Conservation (phyloP, 2,888 invertebrate genomes). For the Byasa hedistus region DNA sequence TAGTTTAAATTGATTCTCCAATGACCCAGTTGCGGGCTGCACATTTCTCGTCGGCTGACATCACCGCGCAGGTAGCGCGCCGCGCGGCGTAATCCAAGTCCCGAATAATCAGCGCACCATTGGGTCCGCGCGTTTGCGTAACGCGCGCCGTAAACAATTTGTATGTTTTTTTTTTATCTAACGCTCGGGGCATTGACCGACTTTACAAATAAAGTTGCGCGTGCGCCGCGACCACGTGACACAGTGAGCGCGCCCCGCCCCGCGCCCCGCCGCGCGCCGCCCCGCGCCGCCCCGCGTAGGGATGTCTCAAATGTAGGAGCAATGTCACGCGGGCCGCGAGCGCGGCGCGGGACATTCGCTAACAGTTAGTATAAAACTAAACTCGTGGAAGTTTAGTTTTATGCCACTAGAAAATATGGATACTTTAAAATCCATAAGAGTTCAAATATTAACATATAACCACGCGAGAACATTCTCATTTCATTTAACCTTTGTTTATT, state of each 20-base stretch:
- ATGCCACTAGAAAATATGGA: too few relatives aligned
- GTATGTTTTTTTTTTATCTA: conserved; percentile 76
- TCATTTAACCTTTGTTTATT: too few relatives aligned
- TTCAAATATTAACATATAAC: too few relatives aligned
- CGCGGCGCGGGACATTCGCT: conserved; percentile 40
- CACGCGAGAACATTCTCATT: too few relatives aligned
- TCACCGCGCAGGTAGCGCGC: neutral
- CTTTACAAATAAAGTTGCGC: conserved; percentile 75
- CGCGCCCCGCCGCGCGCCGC: conserved; percentile 32
- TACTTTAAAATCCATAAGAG: too few relatives aligned
- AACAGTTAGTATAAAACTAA: too few relatives aligned
- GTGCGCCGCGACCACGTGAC: conserved; percentile 73
- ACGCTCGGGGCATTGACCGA: conserved; percentile 78
- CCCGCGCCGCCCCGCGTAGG: conserved; percentile 46
- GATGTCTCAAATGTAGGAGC: conserved; percentile 64
- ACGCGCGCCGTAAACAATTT: conserved; percentile 71
- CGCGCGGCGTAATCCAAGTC: too few relatives aligned
- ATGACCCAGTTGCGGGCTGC: conserved; percentile 21
- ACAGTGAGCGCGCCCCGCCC: conserved; percentile 56
- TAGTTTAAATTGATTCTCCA: conserved; percentile 20
- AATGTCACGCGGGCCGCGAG: conserved; percentile 67
- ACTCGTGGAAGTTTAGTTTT: too few relatives aligned
- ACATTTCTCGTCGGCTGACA: conserved; percentile 5
- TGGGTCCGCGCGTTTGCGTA: conserved; percentile 58
- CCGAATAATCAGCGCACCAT: conserved; percentile 27